A percentile compares a stretch with the other conserved stretches of the same genome.
These are phyloP conservation scores for Spodoptera exigua DNA, from an alignment of 2,888 invertebrate genomes.

Conservation along the genomic window DNA sequence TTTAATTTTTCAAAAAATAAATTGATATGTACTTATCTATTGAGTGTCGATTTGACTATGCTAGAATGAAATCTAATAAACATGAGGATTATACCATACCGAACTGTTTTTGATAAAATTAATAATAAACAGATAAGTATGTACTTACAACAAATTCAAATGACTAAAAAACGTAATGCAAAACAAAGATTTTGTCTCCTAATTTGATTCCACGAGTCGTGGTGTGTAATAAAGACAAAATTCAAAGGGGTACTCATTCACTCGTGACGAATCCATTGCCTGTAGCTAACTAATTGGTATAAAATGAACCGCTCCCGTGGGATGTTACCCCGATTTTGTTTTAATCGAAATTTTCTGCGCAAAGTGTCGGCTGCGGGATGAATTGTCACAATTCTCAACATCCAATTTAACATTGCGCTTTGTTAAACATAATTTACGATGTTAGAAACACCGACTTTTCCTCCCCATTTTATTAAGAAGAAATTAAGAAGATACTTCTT, in stretches of 20 bases:
- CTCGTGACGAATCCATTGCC: conserved; percentile 85
- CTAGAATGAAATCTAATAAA: no score
- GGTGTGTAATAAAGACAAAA: conserved; percentile 54
- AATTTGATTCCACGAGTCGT: conserved; percentile 19
- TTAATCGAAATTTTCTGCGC: conserved; percentile 80
- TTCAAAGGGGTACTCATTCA: conserved; percentile 85
- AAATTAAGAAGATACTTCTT: conserved; percentile 17
- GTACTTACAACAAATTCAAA: no score
- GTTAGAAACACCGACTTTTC: conserved; percentile 23
- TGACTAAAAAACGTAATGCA: no score
- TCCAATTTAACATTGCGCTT: conserved; percentile 62
- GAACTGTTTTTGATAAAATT: no score
- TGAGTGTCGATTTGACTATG: no score
- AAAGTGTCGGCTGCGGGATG: conserved; percentile 61
- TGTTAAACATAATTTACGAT: conserved; percentile 56
- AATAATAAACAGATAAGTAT: no score
- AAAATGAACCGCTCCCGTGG: conserved; percentile 85
- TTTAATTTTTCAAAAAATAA: no score
- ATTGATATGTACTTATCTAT: no score
- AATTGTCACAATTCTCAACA: conserved; percentile 64
- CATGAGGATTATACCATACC: no score
- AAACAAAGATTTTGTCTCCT: background rate
- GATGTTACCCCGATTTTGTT: conserved; percentile 82
- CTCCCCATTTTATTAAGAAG: conserved; percentile 9
- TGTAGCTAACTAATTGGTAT: conserved; percentile 88